Evolutionary conservation across 1,140 invertebrate species (phyloP).

Genomic region (Aplysia californica): DNA sequence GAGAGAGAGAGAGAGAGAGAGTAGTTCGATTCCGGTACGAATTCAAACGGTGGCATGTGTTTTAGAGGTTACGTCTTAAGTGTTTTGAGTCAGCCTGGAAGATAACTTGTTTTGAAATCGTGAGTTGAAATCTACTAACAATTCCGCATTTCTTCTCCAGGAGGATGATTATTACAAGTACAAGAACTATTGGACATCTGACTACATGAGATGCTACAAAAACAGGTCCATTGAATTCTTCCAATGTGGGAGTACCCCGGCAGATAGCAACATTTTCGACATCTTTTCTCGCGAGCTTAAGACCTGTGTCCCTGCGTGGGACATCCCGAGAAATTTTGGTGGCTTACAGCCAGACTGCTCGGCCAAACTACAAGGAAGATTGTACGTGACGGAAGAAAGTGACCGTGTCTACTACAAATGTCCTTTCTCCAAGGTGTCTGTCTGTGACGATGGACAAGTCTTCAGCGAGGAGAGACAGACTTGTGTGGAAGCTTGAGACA

Average conservation of each 20-base stretch:
- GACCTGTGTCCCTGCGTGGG: not conserved
- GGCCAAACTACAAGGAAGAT: not conserved
- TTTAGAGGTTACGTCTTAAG: no score
- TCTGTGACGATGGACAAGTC: not conserved
- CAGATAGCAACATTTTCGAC: not conserved
- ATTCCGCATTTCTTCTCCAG: no score
- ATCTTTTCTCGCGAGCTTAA: constrained; percentile 5
- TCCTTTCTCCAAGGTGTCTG: not conserved
- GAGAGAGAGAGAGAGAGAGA: no score
- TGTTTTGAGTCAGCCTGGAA: no score
- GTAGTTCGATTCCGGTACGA: no score
- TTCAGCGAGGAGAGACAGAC: not conserved
- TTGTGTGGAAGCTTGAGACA: not conserved
- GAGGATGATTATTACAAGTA: not conserved
- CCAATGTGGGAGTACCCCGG: not conserved
- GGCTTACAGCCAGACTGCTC: not conserved
- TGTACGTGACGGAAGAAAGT: not conserved
- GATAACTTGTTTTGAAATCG: no score
- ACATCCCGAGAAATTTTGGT: not conserved
- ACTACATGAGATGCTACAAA: not conserved
- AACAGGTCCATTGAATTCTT: not conserved
- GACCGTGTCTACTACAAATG: not conserved
- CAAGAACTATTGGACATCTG: not conserved
- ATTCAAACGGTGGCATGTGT: no score
- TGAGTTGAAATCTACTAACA: no score